Evolutionary conservation across 2,888 invertebrate genomes (phyloP).

Genomic region (Ochropacha duplaris): DNA sequence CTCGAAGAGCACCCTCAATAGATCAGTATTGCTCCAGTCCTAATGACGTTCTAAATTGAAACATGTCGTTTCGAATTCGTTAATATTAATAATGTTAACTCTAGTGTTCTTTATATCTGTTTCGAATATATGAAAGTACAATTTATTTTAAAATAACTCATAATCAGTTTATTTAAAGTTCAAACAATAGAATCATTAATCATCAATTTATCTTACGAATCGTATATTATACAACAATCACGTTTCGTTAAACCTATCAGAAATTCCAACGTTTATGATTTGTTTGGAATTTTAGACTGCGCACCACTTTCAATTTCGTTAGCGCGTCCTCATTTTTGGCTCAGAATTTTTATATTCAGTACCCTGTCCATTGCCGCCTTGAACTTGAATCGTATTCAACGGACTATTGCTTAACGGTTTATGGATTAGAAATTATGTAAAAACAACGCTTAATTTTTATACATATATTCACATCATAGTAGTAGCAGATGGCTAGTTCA

Average conservation of each 20-base stretch:
- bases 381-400: slow-evolving; percentile 53
- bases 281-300: slow-evolving; percentile 28
- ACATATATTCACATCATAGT: slow-evolving; percentile 8
- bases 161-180: background rate
- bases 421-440: slow-evolving; percentile 40
- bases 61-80: background rate
- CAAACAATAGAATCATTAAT: background rate
- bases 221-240: background rate
- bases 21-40: no score
- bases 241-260: background rate
- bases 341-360: slow-evolving; percentile 44
- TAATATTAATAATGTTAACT: no score
- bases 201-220: background rate
- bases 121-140: background rate
- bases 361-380: slow-evolving; percentile 58
- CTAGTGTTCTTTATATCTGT: no score
- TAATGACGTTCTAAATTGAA: no score
- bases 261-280: background rate
- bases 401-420: slow-evolving; percentile 30
- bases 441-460: slow-evolving; percentile 14
- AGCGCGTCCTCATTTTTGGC: slow-evolving; percentile 39
- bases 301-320: slow-evolving; percentile 55
- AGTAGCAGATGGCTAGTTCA: slow-evolving; percentile 23
- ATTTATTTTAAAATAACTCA: background rate
- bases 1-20: no score